phyloP scores from a whole-genome alignment of 2,888 invertebrate species.

The Acanthosepion esculentum region DNA sequence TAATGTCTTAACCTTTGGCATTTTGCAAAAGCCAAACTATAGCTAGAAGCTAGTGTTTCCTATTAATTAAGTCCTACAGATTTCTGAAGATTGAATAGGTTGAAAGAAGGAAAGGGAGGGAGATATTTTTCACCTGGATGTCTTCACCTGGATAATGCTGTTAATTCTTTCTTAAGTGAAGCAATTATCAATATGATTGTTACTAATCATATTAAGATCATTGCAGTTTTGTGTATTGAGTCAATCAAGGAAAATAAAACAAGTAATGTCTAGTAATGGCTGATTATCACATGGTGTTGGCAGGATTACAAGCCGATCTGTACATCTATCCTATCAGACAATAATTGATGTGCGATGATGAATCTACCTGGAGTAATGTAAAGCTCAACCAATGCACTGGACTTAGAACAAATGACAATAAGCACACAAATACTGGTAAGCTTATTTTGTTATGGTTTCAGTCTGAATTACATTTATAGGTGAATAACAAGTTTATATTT shows the following conservation, averaged over 20 bases:
- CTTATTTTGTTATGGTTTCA: not conserved
- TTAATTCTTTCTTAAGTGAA: conserved; percentile 13
- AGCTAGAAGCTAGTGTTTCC: too few species aligned
- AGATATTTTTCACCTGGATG: not conserved
- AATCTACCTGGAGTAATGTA: conserved; percentile 33
- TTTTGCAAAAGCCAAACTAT: too few species aligned
- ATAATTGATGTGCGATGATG: not conserved
- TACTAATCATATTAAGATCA: conserved; percentile 33
- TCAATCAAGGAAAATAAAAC: conserved; percentile 22
- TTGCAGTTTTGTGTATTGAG: not conserved
- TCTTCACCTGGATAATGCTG: not conserved
- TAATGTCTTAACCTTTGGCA: too few species aligned
- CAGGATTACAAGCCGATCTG: not conserved
- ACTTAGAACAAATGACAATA: not conserved
- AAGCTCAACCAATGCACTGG: not conserved
- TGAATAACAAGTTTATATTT: not conserved
- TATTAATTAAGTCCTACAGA: not conserved
- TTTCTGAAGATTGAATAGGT: not conserved
- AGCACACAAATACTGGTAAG: not conserved
- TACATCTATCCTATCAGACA: not conserved
- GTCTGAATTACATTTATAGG: too few species aligned
- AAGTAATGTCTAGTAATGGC: not conserved
- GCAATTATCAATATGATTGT: conserved; percentile 33
- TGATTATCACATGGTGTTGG: not conserved
- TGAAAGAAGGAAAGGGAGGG: not conserved